Conservation (phyloP, 2,888 invertebrate species). For the Tenthredo notha region DNA sequence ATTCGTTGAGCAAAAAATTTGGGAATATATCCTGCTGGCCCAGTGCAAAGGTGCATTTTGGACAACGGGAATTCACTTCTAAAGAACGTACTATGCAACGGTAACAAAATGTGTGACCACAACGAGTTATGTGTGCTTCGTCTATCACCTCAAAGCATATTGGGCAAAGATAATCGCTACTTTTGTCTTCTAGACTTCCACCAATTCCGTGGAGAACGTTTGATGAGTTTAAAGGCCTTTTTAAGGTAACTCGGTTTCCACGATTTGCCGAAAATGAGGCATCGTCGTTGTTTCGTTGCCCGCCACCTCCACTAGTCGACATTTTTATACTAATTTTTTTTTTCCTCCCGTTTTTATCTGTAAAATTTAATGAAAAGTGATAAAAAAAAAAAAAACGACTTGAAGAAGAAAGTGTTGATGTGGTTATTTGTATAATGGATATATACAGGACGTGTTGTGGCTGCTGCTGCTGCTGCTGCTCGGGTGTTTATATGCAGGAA, state of each 20-base stretch:
- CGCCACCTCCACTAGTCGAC: conserved; percentile 5
- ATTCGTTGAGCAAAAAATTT: conserved; percentile 91
- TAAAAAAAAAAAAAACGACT: too few species aligned
- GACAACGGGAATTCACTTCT: conserved; percentile 86
- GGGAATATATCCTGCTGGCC: conserved; percentile 89
- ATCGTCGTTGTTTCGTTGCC: conserved; percentile 8
- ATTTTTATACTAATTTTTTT: not conserved
- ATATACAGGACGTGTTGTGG: not conserved
- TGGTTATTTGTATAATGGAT: conserved; percentile 16
- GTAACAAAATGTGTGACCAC: conserved; percentile 96
- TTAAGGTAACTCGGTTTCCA: conserved; percentile 72
- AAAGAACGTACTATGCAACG: conserved; percentile 87
- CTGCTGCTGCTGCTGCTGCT: not conserved
- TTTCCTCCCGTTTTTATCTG: conserved; percentile 1
- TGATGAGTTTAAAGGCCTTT: conserved; percentile 76
- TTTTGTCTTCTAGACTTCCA: conserved; percentile 85
- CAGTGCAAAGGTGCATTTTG: conserved; percentile 90
- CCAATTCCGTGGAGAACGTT: conserved; percentile 83
- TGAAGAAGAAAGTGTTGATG: not conserved
- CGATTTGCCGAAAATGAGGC: conserved; percentile 71
- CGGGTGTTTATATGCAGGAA: conserved; percentile 19
- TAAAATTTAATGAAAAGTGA: not conserved
- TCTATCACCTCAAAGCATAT: conserved; percentile 94
- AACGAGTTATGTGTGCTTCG: conserved; percentile 94
- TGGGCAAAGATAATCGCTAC: conserved; percentile 86